phyloP scores from a whole-genome alignment of 2,113 vertebrate species.

The Murina feae region DNA sequence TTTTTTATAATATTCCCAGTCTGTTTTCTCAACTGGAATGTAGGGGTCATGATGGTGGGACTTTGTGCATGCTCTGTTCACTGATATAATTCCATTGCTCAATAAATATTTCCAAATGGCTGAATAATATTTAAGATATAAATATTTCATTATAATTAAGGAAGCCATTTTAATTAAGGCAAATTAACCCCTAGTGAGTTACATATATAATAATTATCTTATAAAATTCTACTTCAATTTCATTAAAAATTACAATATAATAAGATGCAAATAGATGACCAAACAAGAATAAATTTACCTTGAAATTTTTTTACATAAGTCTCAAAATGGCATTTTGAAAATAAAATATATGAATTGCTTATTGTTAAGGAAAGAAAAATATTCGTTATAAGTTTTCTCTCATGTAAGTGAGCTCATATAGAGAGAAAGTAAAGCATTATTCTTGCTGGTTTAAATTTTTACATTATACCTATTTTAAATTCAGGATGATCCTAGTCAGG shows the following conservation, averaged over 20 bases:
- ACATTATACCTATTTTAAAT: background rate
- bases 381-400: background rate
- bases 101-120: background rate
- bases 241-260: background rate
- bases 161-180: background rate
- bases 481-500: background rate
- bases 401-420: background rate
- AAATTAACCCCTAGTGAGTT: background rate
- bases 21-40: background rate
- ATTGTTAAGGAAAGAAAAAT: background rate
- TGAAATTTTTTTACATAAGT: background rate
- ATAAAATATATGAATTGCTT: background rate
- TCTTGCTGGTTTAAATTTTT: background rate
- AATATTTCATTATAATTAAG: background rate
- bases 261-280: background rate
- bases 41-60: background rate
- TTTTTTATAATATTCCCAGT: background rate
- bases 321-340: background rate
- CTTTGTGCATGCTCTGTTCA: background rate
- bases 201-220: background rate
- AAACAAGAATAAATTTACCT: background rate
- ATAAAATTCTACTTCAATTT: background rate
- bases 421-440: background rate
- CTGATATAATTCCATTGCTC: background rate
- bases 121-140: background rate